Evolutionary conservation across 2,797 vertebrate genomes (phyloP).

Genomic region (Scleropages formosus): DNA sequence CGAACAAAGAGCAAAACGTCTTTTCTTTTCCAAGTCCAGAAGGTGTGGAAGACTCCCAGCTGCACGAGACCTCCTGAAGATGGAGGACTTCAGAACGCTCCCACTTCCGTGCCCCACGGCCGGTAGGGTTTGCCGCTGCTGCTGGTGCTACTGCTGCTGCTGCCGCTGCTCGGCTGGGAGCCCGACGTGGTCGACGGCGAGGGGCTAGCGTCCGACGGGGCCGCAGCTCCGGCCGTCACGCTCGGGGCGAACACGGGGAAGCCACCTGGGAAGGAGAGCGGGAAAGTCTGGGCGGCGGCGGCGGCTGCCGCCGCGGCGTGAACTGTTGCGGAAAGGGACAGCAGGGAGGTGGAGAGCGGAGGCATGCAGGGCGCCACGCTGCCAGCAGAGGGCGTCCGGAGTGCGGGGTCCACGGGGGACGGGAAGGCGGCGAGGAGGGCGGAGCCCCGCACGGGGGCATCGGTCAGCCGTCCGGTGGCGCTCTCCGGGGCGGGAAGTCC

Average conservation of each 20-base stretch:
- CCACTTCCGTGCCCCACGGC: conserved; percentile 92
- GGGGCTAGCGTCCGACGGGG: conserved; percentile 69
- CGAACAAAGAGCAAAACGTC: background rate
- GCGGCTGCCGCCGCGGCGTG: conserved; percentile 74
- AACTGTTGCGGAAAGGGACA: conserved; percentile 79
- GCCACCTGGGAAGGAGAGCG: conserved; percentile 72
- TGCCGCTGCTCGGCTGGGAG: conserved; percentile 51
- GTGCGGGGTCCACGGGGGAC: conserved; percentile 71
- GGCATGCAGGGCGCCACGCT: conserved; percentile 70
- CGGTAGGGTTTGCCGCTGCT: conserved; percentile 78
- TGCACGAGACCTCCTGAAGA: conserved; percentile 12
- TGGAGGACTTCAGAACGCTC: conserved; percentile 73
- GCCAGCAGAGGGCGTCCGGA: conserved; percentile 70
- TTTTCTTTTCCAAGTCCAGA: conserved; percentile 29
- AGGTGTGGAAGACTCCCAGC: conserved; percentile 20
- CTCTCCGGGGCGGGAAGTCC: conserved; percentile 66
- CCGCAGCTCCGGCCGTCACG: conserved; percentile 62
- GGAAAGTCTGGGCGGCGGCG: conserved; percentile 77
- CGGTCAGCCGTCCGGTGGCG: conserved; percentile 51
- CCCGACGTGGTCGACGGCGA: conserved; percentile 66
- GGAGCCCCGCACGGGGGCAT: conserved; percentile 63
- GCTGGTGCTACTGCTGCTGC: conserved; percentile 55
- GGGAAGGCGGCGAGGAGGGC: conserved; percentile 71
- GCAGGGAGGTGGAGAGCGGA: conserved; percentile 77
- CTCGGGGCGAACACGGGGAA: conserved; percentile 77